These are phyloP conservation scores for Muraenolepis orangiensis DNA, from an alignment of 2,797 vertebrate species.

Conservation along the genomic window DNA sequence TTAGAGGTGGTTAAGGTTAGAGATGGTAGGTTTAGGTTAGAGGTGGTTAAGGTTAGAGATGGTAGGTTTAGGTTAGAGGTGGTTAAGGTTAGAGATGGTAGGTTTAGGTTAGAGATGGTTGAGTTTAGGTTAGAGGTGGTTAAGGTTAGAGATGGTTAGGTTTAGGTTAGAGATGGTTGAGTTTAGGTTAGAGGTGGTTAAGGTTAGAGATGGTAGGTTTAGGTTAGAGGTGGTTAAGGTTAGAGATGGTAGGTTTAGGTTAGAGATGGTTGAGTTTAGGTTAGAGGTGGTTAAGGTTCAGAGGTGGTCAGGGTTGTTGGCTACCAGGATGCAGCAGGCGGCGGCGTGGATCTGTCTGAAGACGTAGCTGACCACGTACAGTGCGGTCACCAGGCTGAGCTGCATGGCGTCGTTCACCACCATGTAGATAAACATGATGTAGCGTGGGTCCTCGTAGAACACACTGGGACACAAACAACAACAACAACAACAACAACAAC, in stretches of 20 bases:
- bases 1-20: background rate
- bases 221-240: background rate
- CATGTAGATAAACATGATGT: conserved; percentile 81
- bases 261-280: background rate
- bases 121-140: background rate
- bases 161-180: background rate
- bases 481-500: background rate
- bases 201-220: too few species aligned
- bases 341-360: conserved; percentile 70
- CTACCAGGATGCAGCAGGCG: conserved; percentile 67
- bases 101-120: background rate
- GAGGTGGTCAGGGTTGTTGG: background rate
- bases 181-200: too few species aligned
- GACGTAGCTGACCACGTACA: conserved; percentile 76
- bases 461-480: conserved; percentile 25
- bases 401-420: conserved; percentile 76
- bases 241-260: background rate
- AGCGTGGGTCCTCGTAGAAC: conserved; percentile 77
- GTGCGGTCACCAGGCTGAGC: conserved; percentile 70
- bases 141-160: background rate
- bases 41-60: background rate
- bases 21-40: background rate
- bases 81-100: too few species aligned
- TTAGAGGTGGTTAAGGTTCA: background rate
- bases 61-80: too few species aligned